phyloP scores from a whole-genome alignment of 2,113 vertebrate genomes.

The Notothenia rossii region DNA sequence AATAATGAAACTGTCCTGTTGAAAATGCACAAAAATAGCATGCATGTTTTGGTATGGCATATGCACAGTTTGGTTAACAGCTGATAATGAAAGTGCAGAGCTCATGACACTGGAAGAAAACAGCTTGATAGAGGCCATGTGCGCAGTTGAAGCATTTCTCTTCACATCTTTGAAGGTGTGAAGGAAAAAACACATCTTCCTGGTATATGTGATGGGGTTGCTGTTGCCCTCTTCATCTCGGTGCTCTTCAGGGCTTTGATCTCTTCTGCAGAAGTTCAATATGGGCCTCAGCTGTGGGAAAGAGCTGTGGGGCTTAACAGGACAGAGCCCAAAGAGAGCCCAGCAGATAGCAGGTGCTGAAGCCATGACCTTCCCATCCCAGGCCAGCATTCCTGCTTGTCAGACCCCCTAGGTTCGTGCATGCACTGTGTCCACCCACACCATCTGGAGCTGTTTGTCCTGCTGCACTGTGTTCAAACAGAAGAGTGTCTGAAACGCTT shows the following conservation, averaged over 20 bases:
- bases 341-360: constrained; percentile 76
- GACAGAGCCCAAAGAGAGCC: constrained; percentile 46
- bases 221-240: constrained; percentile 36
- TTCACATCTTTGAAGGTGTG: constrained; percentile 49
- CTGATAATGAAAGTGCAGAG: constrained; percentile 13
- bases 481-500: constrained; percentile 66
- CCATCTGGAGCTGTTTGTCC: constrained; percentile 71
- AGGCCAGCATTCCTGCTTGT: constrained; percentile 75
- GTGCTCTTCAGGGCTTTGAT: constrained; percentile 70
- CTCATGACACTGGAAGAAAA: background rate
- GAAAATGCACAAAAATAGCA: background rate
- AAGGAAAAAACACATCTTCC: constrained; percentile 58
- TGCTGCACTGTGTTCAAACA: constrained; percentile 50
- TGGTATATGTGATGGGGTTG: constrained; percentile 5
- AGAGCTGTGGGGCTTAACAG: constrained; percentile 51
- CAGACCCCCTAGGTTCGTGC: constrained; percentile 59
- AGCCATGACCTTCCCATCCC: constrained; percentile 71
- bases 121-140: constrained; percentile 1
- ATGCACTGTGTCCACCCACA: constrained; percentile 75
- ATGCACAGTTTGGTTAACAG: constrained; percentile 23
- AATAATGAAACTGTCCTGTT: background rate
- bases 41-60: background rate
- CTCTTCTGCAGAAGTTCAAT: constrained; percentile 43
- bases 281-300: constrained; percentile 71
- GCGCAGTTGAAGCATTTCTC: constrained; percentile 41